Base-by-base conservation (phyloP, 2,113 vertebrate genomes). In the Atlantisia rogersi region DNA sequence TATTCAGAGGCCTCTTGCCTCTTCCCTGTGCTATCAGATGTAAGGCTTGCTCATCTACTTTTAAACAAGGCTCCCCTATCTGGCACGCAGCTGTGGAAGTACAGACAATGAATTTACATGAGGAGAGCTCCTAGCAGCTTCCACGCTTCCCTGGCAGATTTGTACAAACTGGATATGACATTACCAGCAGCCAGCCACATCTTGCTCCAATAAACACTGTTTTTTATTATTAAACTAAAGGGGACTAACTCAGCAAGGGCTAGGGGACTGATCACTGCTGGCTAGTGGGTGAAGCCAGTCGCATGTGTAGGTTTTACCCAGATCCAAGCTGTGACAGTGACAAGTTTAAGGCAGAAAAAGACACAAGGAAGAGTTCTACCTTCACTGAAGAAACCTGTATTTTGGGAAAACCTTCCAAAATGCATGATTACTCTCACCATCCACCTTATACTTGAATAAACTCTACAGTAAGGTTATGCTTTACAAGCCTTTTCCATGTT, bases 131-230 rank as follows among this genome's bases (percentile, higher is more conserved):
- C 84, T 64, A 82, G 85, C 64, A 92, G 80, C 85, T 90, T 95
- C 94, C 71, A 88, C 0, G 0, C 88, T 88, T 90, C 88, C 86
- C 71, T 92, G 92, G 85, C 79, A 92, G 82, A 96, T 92, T 92
- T 88, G 52, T 60, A 83, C 71, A 86, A 92, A 95, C 78, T 92
- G 79, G 75, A 64, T 88, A 60, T 92, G 88, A 90, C 90, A 96
- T 75, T 90, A 88, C 71, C 90, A 96, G 85, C 88, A 95, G 88
- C 42, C 85, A 96, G 46, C 56, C 90, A 85, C 76, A 73, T 92
- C 87, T 82, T 96, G 82, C 79, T 93, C 64, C 82, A 92, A 68
- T 88, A 90, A 97, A 74, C 88, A 75, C 75, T 76, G 67, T 24
- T 91, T 74, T 86, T 94, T 90, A 67, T 82, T 90, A 40, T 52